Base-by-base conservation (phyloP, 2,888 invertebrate genomes). In the Junonia oenone region DNA sequence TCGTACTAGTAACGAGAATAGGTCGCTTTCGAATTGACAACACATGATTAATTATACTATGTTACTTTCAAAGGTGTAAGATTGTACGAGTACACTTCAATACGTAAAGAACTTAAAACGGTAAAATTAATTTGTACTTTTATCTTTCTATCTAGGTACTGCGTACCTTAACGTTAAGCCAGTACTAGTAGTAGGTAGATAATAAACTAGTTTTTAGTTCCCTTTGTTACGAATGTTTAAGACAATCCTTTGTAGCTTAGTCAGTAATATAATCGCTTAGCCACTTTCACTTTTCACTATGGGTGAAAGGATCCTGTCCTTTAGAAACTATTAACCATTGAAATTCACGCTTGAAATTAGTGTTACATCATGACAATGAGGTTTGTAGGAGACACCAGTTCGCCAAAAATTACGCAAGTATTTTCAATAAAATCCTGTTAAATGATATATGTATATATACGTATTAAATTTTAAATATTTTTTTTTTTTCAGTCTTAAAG, bases 21-120 rank as follows among this genome's bases (percentile, higher is more conserved):
- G 79, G 76, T 75, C 78, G 76, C 76, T 81, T 77, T 81, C 75
- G 75, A 81, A 84, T 81, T 79, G 83, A 81, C 83, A 81, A 75
- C 75, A 63, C 66, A 71, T 82, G 85, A 83, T 81, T 76, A 82
- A 85, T 81, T 75, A 70, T 33, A 6, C 26, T 26, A 43, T 29
- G 8, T 46, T n/a, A 29, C 26, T n/a, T 45, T 29, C 11, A 31
- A 5, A 45, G 27, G 27, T 26, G 35, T 6, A 35, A 14, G 14
- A 40, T 19, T 15, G 17, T 40, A 40, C 9, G 29, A 29, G 3
- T 33, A 31, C 31, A 33, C n/a, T 11, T 33, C 1, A n/a, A 33
- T 33, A 11, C 31, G 11, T 33, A 33, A 33, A 33, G n/a, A n/a
- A 33, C 4, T n/a, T 4, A 33, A n/a, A n/a, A n/a, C 31, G 31